phyloP scores from a whole-genome alignment of 2,888 invertebrate genomes.

The Sipha maydis region DNA sequence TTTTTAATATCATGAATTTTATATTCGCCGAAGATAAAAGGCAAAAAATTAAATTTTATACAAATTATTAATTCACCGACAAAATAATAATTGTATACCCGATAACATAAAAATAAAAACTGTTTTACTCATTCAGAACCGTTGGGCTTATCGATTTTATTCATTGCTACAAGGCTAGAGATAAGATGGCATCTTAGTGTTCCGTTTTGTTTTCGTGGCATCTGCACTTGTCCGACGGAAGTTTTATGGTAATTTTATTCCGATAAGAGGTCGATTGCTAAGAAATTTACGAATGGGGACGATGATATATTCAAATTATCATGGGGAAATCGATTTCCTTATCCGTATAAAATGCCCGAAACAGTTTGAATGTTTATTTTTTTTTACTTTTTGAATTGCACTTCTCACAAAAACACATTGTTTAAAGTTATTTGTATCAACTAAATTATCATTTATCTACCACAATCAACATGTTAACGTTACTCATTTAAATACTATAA shows the following conservation, averaged over 20 bases:
- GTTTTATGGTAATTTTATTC: conserved; percentile 12
- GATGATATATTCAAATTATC: neutral
- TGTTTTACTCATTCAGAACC: neutral
- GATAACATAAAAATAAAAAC: neutral
- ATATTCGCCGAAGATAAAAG: no score
- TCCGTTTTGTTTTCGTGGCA: neutral
- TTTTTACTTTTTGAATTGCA: no score
- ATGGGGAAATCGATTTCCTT: neutral
- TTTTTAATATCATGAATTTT: no score
- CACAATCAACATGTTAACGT: no score
- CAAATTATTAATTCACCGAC: neutral
- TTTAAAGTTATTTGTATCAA: no score
- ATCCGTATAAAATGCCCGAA: neutral
- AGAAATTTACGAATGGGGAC: neutral
- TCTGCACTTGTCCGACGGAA: neutral
- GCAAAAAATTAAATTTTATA: neutral
- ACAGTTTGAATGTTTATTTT: no score
- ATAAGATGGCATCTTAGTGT: neutral
- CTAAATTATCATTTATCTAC: no score
- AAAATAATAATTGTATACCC: neutral
- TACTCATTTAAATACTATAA: no score
- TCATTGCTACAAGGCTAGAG: neutral
- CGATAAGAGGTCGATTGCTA: neutral
- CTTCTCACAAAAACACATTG: no score
- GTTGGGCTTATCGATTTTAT: neutral